Evolutionary conservation across 2,888 invertebrate species (phyloP).

Genomic region (Colostygia pectinataria): DNA sequence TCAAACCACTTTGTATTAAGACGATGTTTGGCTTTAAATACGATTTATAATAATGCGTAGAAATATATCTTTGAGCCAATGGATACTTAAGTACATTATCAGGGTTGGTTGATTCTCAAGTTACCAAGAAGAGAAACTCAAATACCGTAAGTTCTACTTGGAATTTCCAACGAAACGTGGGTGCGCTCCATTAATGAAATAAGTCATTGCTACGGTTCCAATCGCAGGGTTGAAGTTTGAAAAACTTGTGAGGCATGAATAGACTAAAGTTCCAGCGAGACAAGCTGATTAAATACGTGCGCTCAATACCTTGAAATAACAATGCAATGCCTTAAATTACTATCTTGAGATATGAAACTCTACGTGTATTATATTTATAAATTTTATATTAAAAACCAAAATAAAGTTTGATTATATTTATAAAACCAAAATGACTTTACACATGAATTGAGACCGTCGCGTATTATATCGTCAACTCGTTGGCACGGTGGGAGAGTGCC

Average conservation of each 20-base stretch:
- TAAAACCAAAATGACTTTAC: no score
- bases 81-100: not conserved
- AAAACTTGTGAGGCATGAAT: constrained; percentile 5
- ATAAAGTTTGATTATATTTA: no score
- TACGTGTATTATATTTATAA: no score
- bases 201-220: constrained; percentile 28
- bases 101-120: constrained; percentile 13
- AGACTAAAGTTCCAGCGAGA: constrained; percentile 4
- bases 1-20: constrained; percentile 1
- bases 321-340: not conserved
- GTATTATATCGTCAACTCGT: no score
- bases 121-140: constrained; percentile 30
- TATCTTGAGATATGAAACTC: no score
- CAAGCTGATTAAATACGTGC: constrained; percentile 8
- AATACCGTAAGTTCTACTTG: constrained; percentile 20
- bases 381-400: no score
- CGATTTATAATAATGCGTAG: not conserved
- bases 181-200: constrained; percentile 41
- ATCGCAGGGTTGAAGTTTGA: constrained; percentile 15
- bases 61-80: not conserved
- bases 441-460: no score
- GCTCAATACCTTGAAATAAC: not conserved
- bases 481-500: no score
- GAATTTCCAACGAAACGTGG: constrained; percentile 30
- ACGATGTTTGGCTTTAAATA: not conserved